Evolutionary conservation across 2,888 invertebrate species (phyloP), one percentile per base, ranked within the genome.

Genomic region (Eilema depressum): DNA sequence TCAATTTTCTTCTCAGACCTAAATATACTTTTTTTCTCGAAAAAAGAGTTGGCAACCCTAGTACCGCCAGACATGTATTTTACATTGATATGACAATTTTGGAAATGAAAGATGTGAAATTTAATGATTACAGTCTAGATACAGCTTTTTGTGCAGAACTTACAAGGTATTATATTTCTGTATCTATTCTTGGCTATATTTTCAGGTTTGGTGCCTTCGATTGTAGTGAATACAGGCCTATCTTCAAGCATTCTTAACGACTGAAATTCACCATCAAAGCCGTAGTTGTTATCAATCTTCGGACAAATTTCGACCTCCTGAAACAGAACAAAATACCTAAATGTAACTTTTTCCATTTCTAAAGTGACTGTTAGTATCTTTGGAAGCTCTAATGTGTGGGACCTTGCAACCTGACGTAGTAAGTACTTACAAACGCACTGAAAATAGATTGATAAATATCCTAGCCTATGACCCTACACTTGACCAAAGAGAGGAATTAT

Each of bases 191-290:
- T 99, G 75, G 96, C 96, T 70, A 97, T 96, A 93, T 99, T 99
- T 88, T 98, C 98, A 4, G 97, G 96, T 88, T 97, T 97, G 83
- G 97, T 97, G 37, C 99, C 99, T 92, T 99, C 99, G 80, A 97
- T 97, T 60, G 98, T 96, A 25, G 98, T 98, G 91, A 98, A 98
- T 67, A 98, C 96, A 89, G 98, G 98, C 80, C 98, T 97, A 83
- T 98, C 98, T 89, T 99, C 99, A 89, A 98, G 97, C 86, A 98
- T 97, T 89, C 98, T 99, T 77, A 99, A 92, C 61, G 98, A 98
- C 94, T 99, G 98, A 92, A 99, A 99, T 93, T 99, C 99, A 89
- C 98, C 98, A 97, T 99, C 99, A 89, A 99, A 99, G 4, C 99
- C 94, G 73, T 87, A 81, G 60, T 85, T 89, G 56, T 74, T 75